phyloP scores from a whole-genome alignment of 1,140 invertebrate genomes.

The Psix sp. region DNA sequence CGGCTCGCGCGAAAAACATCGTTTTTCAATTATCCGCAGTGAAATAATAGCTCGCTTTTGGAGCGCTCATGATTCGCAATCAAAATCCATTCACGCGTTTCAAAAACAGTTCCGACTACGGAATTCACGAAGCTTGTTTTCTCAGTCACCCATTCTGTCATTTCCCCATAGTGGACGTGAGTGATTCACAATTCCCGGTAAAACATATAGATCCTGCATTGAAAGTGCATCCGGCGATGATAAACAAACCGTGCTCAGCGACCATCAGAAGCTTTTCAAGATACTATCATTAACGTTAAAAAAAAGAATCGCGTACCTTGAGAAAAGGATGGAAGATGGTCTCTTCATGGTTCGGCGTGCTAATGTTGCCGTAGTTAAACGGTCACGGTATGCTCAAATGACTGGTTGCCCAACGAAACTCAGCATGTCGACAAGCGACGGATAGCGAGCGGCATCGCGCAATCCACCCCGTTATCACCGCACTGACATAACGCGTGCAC shows the following conservation, averaged over 20 bases:
- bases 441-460: not conserved
- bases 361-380: slow-evolving; percentile 71
- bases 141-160: too few relatives aligned
- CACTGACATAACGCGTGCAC: slow-evolving; percentile 2
- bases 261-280: too few relatives aligned
- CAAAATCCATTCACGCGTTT: slow-evolving; percentile 13
- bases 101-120: too few relatives aligned
- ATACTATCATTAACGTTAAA: too few relatives aligned
- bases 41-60: slow-evolving; percentile 24
- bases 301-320: slow-evolving; percentile 65
- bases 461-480: not conserved
- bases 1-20: slow-evolving; percentile 19
- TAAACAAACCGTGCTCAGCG: too few relatives aligned
- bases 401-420: slow-evolving; percentile 1
- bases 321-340: slow-evolving; percentile 71
- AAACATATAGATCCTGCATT: too few relatives aligned
- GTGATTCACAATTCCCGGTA: too few relatives aligned
- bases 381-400: slow-evolving; percentile 41
- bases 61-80: slow-evolving; percentile 33
- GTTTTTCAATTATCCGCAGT: slow-evolving; percentile 36
- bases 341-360: slow-evolving; percentile 72
- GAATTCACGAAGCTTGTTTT: too few relatives aligned
- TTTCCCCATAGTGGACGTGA: too few relatives aligned
- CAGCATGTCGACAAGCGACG: slow-evolving; percentile 1
- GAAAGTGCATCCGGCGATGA: too few relatives aligned